Percentiles rank a stretch among this genome's conserved stretches.
phyloP scores from a whole-genome alignment of 2,113 vertebrate species.

The Alouatta palliata region DNA sequence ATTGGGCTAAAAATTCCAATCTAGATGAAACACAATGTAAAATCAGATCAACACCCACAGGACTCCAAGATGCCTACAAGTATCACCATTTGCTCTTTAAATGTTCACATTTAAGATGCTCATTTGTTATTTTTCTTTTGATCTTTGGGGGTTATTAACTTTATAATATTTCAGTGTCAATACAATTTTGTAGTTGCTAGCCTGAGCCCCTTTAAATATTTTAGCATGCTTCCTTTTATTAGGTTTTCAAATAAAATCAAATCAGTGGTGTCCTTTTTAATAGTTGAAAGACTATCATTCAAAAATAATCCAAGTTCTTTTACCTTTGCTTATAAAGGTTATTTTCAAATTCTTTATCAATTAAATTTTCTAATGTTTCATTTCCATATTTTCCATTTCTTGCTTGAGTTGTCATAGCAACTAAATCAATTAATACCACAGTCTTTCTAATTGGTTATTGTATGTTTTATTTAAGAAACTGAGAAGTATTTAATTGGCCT shows the following conservation, averaged over 20 bases:
- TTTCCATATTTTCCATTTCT: neutral
- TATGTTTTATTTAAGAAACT: neutral
- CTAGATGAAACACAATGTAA: neutral
- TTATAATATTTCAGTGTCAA: neutral
- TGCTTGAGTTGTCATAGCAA: neutral
- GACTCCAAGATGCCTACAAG: neutral
- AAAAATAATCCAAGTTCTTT: neutral
- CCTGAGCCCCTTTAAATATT: neutral
- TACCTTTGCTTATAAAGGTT: neutral
- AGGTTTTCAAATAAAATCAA: slow-evolving; percentile 22
- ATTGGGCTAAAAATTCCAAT: neutral
- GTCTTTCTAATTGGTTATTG: neutral
- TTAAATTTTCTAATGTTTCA: neutral
- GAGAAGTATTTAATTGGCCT: neutral
- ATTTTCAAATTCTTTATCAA: slow-evolving; percentile 21
- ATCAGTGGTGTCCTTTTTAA: neutral
- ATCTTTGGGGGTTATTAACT: neutral
- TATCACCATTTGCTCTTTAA: neutral
- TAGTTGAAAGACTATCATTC: neutral
- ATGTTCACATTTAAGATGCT: neutral
- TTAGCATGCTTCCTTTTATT: neutral
- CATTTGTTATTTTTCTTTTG: neutral
- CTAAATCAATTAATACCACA: neutral
- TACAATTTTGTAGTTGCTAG: neutral
- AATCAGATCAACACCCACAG: neutral